Evolutionary conservation across 1,140 invertebrate genomes (phyloP).

Genomic region (Diachasma alloeum): DNA sequence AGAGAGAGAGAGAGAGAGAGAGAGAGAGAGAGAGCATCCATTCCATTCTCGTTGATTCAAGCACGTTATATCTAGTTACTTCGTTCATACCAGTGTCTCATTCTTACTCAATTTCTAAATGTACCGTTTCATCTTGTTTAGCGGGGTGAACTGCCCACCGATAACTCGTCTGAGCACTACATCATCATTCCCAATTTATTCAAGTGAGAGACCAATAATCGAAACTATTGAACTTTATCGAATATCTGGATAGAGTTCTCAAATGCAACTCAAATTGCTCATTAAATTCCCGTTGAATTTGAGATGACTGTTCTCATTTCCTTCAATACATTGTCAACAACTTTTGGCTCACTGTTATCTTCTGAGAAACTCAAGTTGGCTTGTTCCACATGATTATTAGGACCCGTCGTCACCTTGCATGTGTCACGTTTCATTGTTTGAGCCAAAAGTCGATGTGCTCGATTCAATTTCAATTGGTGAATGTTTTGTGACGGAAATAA

Average conservation of each 20-base stretch:
- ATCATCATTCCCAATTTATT: no score
- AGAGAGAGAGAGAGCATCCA: background rate
- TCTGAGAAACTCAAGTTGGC: background rate
- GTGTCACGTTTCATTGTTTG: background rate
- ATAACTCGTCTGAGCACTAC: no score
- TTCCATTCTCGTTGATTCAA: background rate
- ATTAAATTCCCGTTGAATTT: no score
- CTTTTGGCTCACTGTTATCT: background rate
- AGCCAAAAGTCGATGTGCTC: slow-evolving; percentile 9
- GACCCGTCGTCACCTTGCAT: background rate
- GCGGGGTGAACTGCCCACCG: no score
- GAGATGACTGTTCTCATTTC: no score
- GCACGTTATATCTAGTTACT: background rate
- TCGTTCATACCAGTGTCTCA: background rate
- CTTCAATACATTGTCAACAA: no score
- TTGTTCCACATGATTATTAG: background rate
- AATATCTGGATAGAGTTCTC: no score
- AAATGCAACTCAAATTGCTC: no score
- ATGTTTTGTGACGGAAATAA: background rate
- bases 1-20: no score
- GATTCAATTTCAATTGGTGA: slow-evolving; percentile 5
- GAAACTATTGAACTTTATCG: no score
- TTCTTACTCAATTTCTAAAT: slow-evolving; percentile 3
- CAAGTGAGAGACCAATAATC: no score
- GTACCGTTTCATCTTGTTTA: background rate